Conservation (phyloP, 2,113 vertebrate species). For the Callopanchax toddi region DNA sequence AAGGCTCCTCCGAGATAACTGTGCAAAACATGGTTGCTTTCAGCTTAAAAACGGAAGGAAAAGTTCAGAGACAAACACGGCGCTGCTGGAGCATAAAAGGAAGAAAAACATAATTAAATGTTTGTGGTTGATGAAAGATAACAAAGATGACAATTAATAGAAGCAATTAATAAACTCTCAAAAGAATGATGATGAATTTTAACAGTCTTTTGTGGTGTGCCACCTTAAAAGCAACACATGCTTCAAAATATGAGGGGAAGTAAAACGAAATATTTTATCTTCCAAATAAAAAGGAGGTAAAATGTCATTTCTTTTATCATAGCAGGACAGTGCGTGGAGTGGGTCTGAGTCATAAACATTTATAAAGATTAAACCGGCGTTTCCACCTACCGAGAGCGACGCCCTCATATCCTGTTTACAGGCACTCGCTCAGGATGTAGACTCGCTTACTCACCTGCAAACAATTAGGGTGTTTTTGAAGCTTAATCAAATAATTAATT, state of each 20-base stretch:
- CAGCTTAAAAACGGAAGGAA: not conserved
- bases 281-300: not conserved
- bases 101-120: not conserved
- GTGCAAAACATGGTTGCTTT: not conserved
- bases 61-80: not conserved
- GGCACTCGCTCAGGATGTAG: too few species aligned
- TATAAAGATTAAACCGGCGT: too few species aligned
- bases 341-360: too few species aligned
- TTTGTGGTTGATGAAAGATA: not conserved
- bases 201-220: not conserved
- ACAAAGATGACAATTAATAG: not conserved
- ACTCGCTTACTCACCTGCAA: too few species aligned
- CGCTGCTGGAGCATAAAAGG: slow-evolving; percentile 3
- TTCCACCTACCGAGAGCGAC: too few species aligned
- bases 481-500: too few species aligned
- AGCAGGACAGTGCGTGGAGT: too few species aligned
- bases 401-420: too few species aligned
- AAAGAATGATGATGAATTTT: not conserved
- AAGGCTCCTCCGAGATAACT: slow-evolving; percentile 12
- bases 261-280: not conserved
- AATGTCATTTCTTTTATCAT: too few species aligned
- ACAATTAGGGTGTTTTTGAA: too few species aligned
- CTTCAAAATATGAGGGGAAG: not conserved
- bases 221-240: not conserved
- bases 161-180: not conserved